Evolutionary conservation across 2,888 invertebrate genomes (phyloP).

Genomic region (Gymnoscelis rufifasciata): DNA sequence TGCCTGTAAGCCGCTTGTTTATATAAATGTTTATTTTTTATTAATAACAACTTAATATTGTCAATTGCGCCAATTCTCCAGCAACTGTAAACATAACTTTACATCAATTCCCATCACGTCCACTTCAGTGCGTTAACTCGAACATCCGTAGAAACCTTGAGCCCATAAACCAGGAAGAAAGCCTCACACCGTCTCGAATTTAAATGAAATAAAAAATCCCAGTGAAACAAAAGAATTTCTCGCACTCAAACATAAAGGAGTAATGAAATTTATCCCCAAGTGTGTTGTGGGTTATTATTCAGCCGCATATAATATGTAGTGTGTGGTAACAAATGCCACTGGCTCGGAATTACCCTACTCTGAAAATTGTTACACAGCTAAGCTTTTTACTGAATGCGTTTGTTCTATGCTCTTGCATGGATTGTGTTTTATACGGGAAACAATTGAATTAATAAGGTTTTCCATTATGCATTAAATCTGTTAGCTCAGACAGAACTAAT

Average conservation of each 20-base stretch:
- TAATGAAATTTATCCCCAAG: slow-evolving; percentile 76
- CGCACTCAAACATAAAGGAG: slow-evolving; percentile 62
- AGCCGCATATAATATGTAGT: slow-evolving; percentile 72
- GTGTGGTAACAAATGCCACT: slow-evolving; percentile 65
- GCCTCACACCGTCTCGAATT: slow-evolving; percentile 38
- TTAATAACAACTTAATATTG: too few relatives aligned
- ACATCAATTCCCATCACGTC: background rate
- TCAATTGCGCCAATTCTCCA: too few relatives aligned
- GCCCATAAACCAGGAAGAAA: slow-evolving; percentile 18
- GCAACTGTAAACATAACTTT: too few relatives aligned
- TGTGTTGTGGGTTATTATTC: slow-evolving; percentile 72
- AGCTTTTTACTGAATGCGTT: slow-evolving; percentile 15
- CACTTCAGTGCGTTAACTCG: background rate
- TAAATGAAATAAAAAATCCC: slow-evolving; percentile 55
- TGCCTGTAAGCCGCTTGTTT: too few relatives aligned
- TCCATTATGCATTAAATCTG: too few relatives aligned
- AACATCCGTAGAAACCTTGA: too few relatives aligned
- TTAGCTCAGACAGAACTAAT: too few relatives aligned
- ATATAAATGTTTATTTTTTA: too few relatives aligned
- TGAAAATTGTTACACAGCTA: slow-evolving; percentile 33
- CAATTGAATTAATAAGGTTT: too few relatives aligned
- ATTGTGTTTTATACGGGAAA: too few relatives aligned
- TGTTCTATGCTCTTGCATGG: slow-evolving; percentile 6
- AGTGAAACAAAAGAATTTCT: slow-evolving; percentile 62
- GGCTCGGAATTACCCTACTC: slow-evolving; percentile 37